phyloP scores from a whole-genome alignment of 1,140 invertebrate genomes.

The Papilio xuthus region DNA sequence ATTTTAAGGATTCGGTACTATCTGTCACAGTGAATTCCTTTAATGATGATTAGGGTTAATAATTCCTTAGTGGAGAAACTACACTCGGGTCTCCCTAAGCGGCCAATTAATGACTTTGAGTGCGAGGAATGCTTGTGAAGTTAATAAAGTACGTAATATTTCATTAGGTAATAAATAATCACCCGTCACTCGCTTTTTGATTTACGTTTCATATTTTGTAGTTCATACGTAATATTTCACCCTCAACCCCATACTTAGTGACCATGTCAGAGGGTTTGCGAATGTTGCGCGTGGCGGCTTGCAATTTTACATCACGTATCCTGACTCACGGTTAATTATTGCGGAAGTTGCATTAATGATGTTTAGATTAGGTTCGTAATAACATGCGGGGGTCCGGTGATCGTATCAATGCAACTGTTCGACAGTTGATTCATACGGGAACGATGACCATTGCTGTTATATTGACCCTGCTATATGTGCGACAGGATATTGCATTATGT shows the following conservation, averaged over 20 bases:
- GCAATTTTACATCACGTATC: conserved; percentile 19
- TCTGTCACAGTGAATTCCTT: too few species aligned
- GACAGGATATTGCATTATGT: too few species aligned
- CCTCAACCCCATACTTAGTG: conserved; percentile 3
- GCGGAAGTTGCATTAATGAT: conserved; percentile 19
- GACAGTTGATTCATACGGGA: conserved; percentile 15
- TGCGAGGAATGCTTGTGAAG: background rate
- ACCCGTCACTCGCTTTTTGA: background rate
- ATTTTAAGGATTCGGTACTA: too few species aligned
- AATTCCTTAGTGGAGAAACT: background rate
- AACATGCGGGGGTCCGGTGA: conserved; percentile 22
- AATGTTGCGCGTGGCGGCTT: conserved; percentile 1
- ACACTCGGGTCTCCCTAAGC: background rate
- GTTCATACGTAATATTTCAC: background rate
- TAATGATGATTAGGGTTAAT: too few species aligned
- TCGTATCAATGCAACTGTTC: conserved; percentile 17
- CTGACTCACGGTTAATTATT: conserved; percentile 28
- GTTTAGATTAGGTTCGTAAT: conserved; percentile 27
- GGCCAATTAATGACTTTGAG: background rate
- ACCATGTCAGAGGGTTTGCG: conserved; percentile 9
- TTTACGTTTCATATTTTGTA: background rate
- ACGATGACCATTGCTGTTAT: conserved; percentile 4
- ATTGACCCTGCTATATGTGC: background rate
- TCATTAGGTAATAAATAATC: background rate
- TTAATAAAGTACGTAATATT: background rate